phyloP scores from a whole-genome alignment of 2,113 vertebrate species.

The Dicerorhinus sumatrensis region DNA sequence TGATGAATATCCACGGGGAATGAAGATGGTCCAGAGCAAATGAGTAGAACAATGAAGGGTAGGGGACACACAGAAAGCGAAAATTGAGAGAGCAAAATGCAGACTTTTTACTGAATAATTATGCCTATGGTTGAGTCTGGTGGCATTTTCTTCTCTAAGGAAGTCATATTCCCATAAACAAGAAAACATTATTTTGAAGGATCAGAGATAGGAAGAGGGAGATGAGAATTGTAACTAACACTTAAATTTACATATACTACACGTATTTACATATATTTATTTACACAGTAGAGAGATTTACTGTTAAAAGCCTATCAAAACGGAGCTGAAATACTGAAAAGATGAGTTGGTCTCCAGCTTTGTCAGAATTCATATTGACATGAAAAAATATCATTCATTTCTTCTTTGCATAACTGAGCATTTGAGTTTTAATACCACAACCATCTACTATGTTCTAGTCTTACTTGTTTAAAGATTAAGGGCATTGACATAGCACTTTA shows the following conservation, averaged over 20 bases:
- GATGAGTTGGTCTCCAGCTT: neutral
- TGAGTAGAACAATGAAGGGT: neutral
- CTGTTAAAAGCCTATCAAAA: neutral
- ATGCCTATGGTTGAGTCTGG: neutral
- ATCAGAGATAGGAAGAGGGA: neutral
- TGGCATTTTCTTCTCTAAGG: neutral
- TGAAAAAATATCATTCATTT: neutral
- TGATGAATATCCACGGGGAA: neutral
- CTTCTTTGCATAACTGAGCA: neutral
- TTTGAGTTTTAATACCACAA: neutral
- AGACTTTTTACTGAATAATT: neutral
- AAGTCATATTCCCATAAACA: neutral
- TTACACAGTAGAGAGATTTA: neutral
- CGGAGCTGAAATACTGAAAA: slow-evolving; percentile 2
- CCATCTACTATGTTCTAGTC: neutral
- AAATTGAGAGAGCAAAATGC: neutral
- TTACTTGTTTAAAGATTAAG: neutral
- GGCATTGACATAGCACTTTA: neutral
- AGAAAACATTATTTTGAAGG: slow-evolving; percentile 34
- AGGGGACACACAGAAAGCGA: neutral
- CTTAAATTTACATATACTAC: neutral
- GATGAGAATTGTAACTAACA: neutral
- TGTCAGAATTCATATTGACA: neutral
- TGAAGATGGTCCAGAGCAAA: neutral
- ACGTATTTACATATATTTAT: slow-evolving; percentile 3